phyloP scores from a whole-genome alignment of 1,140 invertebrate genomes.

The Thaumatotibia leucotreta region DNA sequence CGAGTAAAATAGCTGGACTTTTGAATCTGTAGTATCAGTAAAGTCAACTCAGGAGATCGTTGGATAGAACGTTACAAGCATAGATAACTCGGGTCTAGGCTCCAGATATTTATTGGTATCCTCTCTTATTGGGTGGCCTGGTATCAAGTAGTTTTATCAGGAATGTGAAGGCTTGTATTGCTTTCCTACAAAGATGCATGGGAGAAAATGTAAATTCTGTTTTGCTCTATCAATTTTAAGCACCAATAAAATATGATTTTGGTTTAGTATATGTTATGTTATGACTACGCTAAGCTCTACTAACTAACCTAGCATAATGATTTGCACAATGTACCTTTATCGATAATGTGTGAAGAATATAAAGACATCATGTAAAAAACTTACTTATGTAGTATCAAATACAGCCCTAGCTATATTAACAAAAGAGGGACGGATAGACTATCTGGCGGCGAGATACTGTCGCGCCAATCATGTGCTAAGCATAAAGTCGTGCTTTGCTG shows the following conservation, averaged over 20 bases:
- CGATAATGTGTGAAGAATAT: no score
- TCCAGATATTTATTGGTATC: conserved; percentile 26
- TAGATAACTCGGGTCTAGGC: conserved; percentile 28
- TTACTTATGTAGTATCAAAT: no score
- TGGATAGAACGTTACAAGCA: conserved; percentile 32
- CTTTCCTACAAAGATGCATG: conserved; percentile 3
- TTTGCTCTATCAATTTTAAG: not conserved
- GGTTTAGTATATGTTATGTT: no score
- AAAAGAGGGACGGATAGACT: no score
- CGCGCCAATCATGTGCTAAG: no score
- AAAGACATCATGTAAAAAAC: no score
- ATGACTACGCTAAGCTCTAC: no score
- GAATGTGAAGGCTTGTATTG: conserved; percentile 9
- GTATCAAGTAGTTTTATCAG: conserved; percentile 8
- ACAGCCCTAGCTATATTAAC: no score
- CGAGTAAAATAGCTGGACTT: not conserved
- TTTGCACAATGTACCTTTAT: no score
- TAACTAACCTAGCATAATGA: no score
- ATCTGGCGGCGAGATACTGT: no score
- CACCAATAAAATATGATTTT: not conserved
- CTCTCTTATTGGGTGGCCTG: conserved; percentile 35
- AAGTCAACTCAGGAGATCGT: conserved; percentile 20
- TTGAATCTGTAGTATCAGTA: not conserved
- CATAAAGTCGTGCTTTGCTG: conserved; percentile 26
- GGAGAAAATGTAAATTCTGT: conserved; percentile 4